These are phyloP conservation scores for Chironomus riparius DNA, from an alignment of 2,888 invertebrate genomes.

Conservation along the genomic window DNA sequence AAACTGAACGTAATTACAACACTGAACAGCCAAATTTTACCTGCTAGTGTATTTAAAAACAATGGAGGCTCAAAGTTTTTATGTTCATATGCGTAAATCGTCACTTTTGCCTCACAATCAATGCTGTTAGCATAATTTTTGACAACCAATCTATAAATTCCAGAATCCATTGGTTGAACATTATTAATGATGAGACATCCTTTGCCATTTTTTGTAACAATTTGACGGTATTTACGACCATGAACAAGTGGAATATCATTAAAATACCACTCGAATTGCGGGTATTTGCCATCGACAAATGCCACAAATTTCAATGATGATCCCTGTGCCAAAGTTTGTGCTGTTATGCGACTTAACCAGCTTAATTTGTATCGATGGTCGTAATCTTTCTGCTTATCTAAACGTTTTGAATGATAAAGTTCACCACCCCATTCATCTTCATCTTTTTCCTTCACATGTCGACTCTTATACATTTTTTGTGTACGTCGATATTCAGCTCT, in stretches of 20 bases:
- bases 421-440: constrained; percentile 17
- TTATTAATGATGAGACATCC: constrained; percentile 14
- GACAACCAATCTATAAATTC: constrained; percentile 4
- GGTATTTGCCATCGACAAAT: constrained; percentile 22
- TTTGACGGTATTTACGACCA: constrained; percentile 18
- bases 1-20: no score
- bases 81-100: constrained; percentile 18
- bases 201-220: constrained; percentile 19
- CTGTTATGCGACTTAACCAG: background rate
- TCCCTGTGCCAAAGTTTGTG: constrained; percentile 10
- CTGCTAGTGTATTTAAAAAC: constrained; percentile 12
- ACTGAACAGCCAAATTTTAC: background rate
- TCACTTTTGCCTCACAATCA: constrained; percentile 17
- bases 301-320: constrained; percentile 9
- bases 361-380: constrained; percentile 21
- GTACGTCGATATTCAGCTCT: constrained; percentile 21
- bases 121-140: constrained; percentile 26
- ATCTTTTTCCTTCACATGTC: constrained; percentile 15
- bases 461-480: constrained; percentile 19
- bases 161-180: constrained; percentile 15
- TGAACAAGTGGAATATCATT: constrained; percentile 13
- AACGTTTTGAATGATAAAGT: constrained; percentile 17
- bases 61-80: constrained; percentile 22
- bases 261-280: constrained; percentile 16
- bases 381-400: constrained; percentile 16